These are phyloP conservation scores for Chlorospingus semifuscus DNA, from an alignment of 2,797 vertebrate genomes.

Conservation along the genomic window DNA sequence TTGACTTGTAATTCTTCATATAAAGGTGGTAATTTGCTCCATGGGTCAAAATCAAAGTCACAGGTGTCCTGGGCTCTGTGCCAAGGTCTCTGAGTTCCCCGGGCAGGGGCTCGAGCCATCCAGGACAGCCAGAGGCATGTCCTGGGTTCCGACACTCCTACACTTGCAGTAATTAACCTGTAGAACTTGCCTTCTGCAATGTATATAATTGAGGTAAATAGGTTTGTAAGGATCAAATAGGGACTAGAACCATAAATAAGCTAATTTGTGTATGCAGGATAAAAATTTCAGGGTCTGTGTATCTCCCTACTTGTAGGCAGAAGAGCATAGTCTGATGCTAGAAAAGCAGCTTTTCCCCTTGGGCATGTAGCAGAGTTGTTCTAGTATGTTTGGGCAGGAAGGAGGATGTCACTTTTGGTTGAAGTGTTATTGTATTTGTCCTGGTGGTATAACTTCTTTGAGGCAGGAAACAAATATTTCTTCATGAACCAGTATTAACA, in stretches of 20 bases:
- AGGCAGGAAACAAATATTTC: neutral
- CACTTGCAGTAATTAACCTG: neutral
- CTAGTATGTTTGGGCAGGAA: neutral
- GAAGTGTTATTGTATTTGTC: neutral
- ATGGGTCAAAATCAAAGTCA: too few species aligned
- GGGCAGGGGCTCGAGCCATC: too few species aligned
- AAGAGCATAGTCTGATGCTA: neutral
- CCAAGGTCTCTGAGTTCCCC: too few species aligned
- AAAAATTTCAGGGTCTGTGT: neutral
- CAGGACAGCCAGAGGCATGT: too few species aligned
- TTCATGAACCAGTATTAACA: neutral
- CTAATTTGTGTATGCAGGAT: neutral
- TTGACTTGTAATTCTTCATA: too few species aligned
- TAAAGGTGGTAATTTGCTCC: too few species aligned
- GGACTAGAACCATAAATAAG: neutral
- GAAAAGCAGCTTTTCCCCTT: neutral
- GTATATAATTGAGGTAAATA: neutral
- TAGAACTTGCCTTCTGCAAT: neutral
- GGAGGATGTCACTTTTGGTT: neutral
- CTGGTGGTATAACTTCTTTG: neutral
- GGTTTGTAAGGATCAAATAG: neutral
- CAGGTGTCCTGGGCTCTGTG: too few species aligned
- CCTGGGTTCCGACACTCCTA: neutral
- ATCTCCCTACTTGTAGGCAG: neutral
- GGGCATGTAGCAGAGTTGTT: neutral